Evolutionary conservation across 2,888 invertebrate species (phyloP).

Genomic region (Brenthis daphne): DNA sequence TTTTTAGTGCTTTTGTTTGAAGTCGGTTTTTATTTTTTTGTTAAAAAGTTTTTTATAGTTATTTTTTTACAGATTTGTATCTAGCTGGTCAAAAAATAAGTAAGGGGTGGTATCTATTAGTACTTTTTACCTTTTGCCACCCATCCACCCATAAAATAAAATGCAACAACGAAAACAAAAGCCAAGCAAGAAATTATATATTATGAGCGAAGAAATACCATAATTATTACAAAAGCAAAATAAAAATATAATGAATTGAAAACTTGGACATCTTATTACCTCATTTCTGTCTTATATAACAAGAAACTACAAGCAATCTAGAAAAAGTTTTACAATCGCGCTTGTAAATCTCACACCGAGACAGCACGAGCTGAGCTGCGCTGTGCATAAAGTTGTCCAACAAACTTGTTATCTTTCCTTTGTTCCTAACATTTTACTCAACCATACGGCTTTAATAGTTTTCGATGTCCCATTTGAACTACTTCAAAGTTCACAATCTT

Average conservation of each 20-base stretch:
- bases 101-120: no score
- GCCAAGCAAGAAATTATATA: no score
- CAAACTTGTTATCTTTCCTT: conserved; percentile 47
- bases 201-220: no score
- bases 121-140: no score
- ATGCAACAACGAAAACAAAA: no score
- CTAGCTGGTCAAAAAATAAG: no score
- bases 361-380: conserved; percentile 34
- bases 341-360: conserved; percentile 42
- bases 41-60: no score
- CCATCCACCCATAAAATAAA: no score
- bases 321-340: conserved; percentile 36
- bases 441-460: conserved; percentile 47
- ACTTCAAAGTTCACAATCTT: conserved; percentile 1
- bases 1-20: no score
- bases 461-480: conserved; percentile 46
- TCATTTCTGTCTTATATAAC: conserved; percentile 22
- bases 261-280: conserved; percentile 17
- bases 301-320: conserved; percentile 31
- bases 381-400: conserved; percentile 38
- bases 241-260: conserved; percentile 1
- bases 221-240: no score
- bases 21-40: no score
- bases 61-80: no score
- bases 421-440: conserved; percentile 39